A percentile compares a stretch with the other conserved stretches of the same genome.
Conservation (phyloP, 2,797 vertebrate genomes). For the Molossus molossus region DNA sequence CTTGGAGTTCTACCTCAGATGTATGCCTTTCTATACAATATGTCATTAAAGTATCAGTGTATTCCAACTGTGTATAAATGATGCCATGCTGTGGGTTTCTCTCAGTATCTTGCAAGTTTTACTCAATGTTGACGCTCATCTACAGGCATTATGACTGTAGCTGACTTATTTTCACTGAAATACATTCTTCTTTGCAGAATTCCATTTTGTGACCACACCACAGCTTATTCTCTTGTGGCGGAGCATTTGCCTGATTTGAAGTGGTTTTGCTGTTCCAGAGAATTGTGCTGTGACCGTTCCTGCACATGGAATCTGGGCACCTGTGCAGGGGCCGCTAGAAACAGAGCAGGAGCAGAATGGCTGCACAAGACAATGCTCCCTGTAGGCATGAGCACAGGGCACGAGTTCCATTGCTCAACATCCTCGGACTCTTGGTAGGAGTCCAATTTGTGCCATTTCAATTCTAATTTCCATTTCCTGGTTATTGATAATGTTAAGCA, state of each 20-base stretch:
- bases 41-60: not conserved
- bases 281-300: not conserved
- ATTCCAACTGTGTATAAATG: not conserved
- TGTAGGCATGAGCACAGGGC: not conserved
- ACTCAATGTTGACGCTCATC: not conserved
- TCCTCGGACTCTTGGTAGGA: not conserved
- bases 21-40: not conserved
- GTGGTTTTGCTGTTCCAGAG: not conserved
- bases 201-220: not conserved
- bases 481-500: not conserved
- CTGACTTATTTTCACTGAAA: not conserved
- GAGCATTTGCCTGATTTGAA: not conserved
- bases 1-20: not conserved
- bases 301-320: not conserved
- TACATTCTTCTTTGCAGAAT: not conserved
- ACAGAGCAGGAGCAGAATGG: not conserved
- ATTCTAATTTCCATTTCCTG: not conserved
- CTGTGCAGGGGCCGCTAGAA: rapidly evolving
- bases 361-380: not conserved
- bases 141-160: not conserved
- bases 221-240: not conserved
- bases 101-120: not conserved
- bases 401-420: not conserved
- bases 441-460: not conserved
- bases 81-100: not conserved